These are phyloP conservation scores for Illadopsis cleaveri DNA, from an alignment of 2,113 vertebrate genomes.

Conservation along the genomic window DNA sequence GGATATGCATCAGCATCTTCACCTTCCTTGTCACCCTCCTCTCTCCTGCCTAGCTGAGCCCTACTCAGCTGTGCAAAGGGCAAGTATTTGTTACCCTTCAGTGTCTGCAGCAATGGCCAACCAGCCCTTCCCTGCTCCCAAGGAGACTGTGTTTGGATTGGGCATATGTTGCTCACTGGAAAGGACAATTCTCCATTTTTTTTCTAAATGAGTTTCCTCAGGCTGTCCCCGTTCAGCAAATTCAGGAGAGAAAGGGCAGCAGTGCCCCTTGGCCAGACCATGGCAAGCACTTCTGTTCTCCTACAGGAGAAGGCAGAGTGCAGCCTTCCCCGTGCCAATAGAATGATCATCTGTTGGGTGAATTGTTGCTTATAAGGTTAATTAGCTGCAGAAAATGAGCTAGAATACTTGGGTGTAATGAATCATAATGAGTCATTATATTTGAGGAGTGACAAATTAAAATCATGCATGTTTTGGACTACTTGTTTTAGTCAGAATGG, in stretches of 20 bases:
- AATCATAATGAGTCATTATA: not conserved
- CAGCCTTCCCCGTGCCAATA: not conserved
- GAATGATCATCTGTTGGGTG: not conserved
- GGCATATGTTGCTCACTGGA: not conserved
- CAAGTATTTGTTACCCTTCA: not conserved
- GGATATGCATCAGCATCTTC: not conserved
- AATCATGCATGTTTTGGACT: not conserved
- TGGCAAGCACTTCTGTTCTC: not conserved
- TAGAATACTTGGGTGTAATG: not conserved
- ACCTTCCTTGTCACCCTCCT: not conserved
- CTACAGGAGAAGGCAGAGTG: not conserved
- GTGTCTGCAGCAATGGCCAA: not conserved
- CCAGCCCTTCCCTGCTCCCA: not conserved
- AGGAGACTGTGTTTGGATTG: not conserved
- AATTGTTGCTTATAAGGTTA: not conserved
- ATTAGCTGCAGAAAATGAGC: slow-evolving; percentile 23
- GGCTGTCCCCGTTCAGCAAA: not conserved
- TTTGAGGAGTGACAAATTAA: not conserved
- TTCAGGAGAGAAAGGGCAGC: not conserved
- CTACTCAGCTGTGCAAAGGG: not conserved
- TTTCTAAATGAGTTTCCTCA: not conserved
- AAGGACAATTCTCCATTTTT: not conserved
- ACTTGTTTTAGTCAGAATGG: not conserved
- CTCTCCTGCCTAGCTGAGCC: not conserved
- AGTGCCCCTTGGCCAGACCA: not conserved